These are phyloP conservation scores for Drosophila pseudoananassae DNA, from an alignment of 1,140 invertebrate species.

Conservation along the genomic window DNA sequence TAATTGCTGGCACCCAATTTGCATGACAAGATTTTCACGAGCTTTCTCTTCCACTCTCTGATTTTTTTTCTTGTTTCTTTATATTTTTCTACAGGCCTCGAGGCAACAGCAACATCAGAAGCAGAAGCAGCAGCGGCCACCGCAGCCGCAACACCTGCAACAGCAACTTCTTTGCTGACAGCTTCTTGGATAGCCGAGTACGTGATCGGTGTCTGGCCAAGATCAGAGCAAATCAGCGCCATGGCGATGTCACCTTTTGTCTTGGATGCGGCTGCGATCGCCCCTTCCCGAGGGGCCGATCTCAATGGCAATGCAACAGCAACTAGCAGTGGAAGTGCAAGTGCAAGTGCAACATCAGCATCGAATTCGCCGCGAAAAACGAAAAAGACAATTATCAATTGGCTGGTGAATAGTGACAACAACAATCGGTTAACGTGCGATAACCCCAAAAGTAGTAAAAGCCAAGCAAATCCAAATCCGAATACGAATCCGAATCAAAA, in stretches of 20 bases:
- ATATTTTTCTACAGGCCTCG: slow-evolving; percentile 47
- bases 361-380: slow-evolving; percentile 56
- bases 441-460: slow-evolving; percentile 21
- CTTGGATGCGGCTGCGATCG: slow-evolving; percentile 39
- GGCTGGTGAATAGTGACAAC: slow-evolving; percentile 59
- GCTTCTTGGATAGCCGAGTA: slow-evolving; percentile 33
- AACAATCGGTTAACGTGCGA: slow-evolving; percentile 42
- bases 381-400: slow-evolving; percentile 75
- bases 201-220: slow-evolving; percentile 37
- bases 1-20: slow-evolving; percentile 41
- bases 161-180: not conserved
- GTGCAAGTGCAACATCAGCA: not conserved
- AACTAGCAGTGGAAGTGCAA: not conserved
- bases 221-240: slow-evolving; percentile 18
- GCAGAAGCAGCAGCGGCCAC: slow-evolving; percentile 21
- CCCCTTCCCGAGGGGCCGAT: slow-evolving; percentile 37
- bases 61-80: slow-evolving; percentile 20
- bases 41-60: slow-evolving; percentile 62
- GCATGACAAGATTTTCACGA: slow-evolving; percentile 51
- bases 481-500: slow-evolving; percentile 24
- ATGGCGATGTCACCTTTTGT: slow-evolving; percentile 47
- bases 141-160: slow-evolving; percentile 9
- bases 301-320: slow-evolving; percentile 42
- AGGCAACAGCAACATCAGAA: slow-evolving; percentile 34
- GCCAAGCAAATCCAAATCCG: slow-evolving; percentile 14